These are phyloP conservation scores for Cydia pomonella DNA, from an alignment of 1,140 invertebrate genomes.

Conservation along the genomic window DNA sequence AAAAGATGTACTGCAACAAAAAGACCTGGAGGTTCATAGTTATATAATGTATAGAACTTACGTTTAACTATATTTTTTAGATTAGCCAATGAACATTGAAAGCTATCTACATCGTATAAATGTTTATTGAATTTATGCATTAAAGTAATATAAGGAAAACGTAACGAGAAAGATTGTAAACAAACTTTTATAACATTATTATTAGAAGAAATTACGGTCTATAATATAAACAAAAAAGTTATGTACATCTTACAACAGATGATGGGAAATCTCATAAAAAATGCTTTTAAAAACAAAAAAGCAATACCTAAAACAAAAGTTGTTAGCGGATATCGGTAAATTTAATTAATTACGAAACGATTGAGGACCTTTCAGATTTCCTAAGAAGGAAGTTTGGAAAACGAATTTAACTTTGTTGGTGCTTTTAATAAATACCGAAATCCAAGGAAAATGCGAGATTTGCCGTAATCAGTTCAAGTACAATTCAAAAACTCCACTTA, in stretches of 20 bases:
- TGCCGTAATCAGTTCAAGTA: neutral
- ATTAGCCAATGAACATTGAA: too few relatives aligned
- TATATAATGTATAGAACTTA: too few relatives aligned
- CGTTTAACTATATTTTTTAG: too few relatives aligned
- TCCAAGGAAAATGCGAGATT: neutral
- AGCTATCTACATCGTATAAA: too few relatives aligned
- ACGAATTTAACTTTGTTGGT: slow-evolving; percentile 13
- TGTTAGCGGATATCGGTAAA: neutral
- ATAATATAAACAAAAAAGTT: too few relatives aligned
- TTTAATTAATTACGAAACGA: neutral
- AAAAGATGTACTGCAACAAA: too few relatives aligned
- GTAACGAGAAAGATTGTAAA: too few relatives aligned
- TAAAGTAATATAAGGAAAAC: too few relatives aligned
- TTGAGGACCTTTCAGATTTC: neutral
- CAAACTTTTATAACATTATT: too few relatives aligned
- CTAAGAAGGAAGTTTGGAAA: neutral
- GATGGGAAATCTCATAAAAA: neutral
- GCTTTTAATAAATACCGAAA: neutral
- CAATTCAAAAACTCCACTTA: neutral
- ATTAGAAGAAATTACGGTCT: too few relatives aligned
- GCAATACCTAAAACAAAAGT: neutral
- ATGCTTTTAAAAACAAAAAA: neutral
- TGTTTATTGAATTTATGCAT: too few relatives aligned
- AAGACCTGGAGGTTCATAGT: too few relatives aligned
- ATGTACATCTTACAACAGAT: neutral